phyloP scores from a whole-genome alignment of 2,113 vertebrate species.

The Eira barbara region DNA sequence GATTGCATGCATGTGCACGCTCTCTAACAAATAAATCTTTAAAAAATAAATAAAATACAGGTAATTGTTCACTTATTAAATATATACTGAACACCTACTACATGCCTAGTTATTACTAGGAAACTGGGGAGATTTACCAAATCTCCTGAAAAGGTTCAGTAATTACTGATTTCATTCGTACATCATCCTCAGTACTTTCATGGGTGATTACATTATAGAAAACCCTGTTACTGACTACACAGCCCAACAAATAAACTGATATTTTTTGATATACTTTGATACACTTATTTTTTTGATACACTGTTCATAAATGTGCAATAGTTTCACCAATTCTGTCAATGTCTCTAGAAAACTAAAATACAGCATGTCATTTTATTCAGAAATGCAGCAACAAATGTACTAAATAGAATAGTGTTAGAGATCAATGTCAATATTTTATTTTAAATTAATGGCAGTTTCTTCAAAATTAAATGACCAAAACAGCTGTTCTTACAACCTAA shows the following conservation, averaged over 20 bases:
- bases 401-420: background rate
- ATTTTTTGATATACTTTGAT: background rate
- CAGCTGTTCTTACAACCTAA: background rate
- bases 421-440: background rate
- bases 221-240: background rate
- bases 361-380: background rate
- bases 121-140: background rate
- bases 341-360: constrained; percentile 24
- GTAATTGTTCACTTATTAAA: background rate
- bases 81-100: background rate
- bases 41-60: background rate
- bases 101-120: background rate
- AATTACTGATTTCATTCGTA: constrained; percentile 7
- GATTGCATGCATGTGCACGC: background rate
- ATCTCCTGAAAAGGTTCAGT: background rate
- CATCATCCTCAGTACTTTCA: background rate
- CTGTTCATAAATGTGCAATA: background rate
- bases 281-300: background rate
- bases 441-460: constrained; percentile 23
- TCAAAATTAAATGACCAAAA: constrained; percentile 34
- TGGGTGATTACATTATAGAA: background rate
- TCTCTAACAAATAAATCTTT: background rate
- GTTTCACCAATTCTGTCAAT: background rate
- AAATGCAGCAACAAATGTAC: background rate
- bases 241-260: background rate